Base-by-base conservation (phyloP, 2,888 invertebrate species). In the Bimastos eiseni region DNA sequence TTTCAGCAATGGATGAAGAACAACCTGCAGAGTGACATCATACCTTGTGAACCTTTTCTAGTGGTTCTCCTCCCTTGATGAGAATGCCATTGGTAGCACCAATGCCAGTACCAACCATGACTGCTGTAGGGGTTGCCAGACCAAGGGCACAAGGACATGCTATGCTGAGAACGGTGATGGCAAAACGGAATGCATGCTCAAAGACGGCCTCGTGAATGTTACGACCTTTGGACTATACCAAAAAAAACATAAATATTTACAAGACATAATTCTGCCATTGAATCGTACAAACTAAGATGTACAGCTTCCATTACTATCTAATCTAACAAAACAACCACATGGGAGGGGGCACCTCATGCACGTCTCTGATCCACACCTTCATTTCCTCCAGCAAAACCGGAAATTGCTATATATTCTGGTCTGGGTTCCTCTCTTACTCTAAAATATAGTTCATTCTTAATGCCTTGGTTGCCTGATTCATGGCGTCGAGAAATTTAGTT, bases 91-190 rank as follows among this genome's bases (percentile, higher is more conserved):
- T 97, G 21, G 96, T 95, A 0, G 99, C 99, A 0, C 99, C 99
- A 0, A 99, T 98, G 0, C 99, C 99, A 0, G 96, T 96, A 83
- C 96, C 96, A 30, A 99, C 99, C 99, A 99, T 99, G 0, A 99
- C 99, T 0, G 99, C 99, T 0, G 99, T 99, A 83, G 99, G 99
- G 8, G 99, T 99, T 91, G 99, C 99, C 93, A 99, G 96, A 0
- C 99, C 99, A 33, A 99, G 96, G 0, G 99, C 98, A 95, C 99
- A 99, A 0, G 99, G 99, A 94, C 99, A 99, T 0, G 99, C 99
- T 91, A 99, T 99, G 8, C 99, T 98, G 91, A 99, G 96, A 15
- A 99, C 99, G 37, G 98, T 98, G 89, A 99, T 96, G 0, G 99
- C 98, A 95, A 98, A 98, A 93, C 98, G 97, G 96, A 99, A 99